Percentiles rank a stretch among this genome's conserved stretches.
phyloP scores from a whole-genome alignment of 2,888 invertebrate genomes.

The Philereme vetulata region DNA sequence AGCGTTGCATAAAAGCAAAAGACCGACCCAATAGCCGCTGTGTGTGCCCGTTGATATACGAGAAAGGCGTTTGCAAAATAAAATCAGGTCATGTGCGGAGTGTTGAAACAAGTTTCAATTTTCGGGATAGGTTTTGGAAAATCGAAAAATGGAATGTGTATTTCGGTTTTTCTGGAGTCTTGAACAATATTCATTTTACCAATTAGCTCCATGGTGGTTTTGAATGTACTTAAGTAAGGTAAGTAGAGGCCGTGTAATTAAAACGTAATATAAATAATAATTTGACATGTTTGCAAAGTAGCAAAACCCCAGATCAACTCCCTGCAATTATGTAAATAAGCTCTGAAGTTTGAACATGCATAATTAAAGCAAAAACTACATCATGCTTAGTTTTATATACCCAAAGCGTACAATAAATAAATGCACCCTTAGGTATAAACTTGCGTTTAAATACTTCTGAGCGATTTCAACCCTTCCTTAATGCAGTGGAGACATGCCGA shows the following conservation, averaged over 20 bases:
- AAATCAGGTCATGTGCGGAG: conserved; percentile 5
- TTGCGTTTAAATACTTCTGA: too few relatives aligned
- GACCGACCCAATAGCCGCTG: conserved; percentile 30
- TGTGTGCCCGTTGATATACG: conserved; percentile 29
- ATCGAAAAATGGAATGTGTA: not conserved
- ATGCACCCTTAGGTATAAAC: conserved; percentile 25
- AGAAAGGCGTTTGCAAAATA: not conserved
- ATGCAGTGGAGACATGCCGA: conserved; percentile 48
- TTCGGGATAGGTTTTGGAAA: not conserved
- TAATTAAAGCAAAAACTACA: conserved; percentile 11
- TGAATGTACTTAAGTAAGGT: too few relatives aligned
- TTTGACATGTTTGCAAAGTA: not conserved
- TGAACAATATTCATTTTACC: not conserved
- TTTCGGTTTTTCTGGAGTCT: not conserved
- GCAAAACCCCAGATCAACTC: not conserved
- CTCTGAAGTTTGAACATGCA: conserved; percentile 1
- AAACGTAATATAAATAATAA: not conserved
- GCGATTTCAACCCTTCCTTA: conserved; percentile 34
- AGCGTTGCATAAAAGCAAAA: conserved; percentile 34
- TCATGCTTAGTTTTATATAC: conserved; percentile 6
- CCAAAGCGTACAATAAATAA: conserved; percentile 26
- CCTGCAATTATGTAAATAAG: not conserved
- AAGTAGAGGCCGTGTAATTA: too few relatives aligned
- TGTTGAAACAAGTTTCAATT: conserved; percentile 1
- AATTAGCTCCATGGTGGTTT: not conserved